Evolutionary conservation across 2,888 invertebrate genomes (phyloP).

Genomic region (Drosophila barbarae): DNA sequence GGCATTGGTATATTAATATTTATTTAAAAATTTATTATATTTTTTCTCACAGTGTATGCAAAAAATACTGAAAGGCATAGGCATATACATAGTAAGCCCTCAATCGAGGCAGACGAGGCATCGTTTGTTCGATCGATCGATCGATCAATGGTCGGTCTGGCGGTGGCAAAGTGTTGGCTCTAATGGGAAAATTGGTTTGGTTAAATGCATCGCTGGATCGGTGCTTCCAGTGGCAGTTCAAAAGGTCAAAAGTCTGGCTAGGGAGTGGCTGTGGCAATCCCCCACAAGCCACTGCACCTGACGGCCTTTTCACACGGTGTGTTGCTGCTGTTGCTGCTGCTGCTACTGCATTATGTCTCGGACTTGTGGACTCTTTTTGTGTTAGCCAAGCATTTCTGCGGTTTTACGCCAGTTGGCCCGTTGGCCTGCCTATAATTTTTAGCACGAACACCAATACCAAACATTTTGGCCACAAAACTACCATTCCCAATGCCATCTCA

Average conservation of each 20-base stretch:
- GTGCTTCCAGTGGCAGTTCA: conserved; percentile 9
- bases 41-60: background rate
- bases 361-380: background rate
- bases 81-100: conserved; percentile 9
- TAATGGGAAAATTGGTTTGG: conserved; percentile 72
- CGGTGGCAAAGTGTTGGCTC: conserved; percentile 59
- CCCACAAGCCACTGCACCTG: conserved; percentile 53
- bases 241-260: conserved; percentile 22
- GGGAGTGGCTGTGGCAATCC: conserved; percentile 26
- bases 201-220: conserved; percentile 60
- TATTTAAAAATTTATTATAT: background rate
- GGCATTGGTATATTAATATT: background rate
- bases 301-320: conserved; percentile 63
- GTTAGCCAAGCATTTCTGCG: conserved; percentile 38
- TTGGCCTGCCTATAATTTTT: conserved; percentile 66
- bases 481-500: conserved; percentile 11
- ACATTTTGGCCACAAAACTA: conserved; percentile 3
- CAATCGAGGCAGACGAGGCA: conserved; percentile 34
- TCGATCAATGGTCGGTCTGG: conserved; percentile 32
- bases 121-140: conserved; percentile 37
- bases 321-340: too few species aligned
- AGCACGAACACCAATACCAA: conserved; percentile 47
- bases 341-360: too few species aligned
- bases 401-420: conserved; percentile 68
- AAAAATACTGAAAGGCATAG: conserved; percentile 1